A percentile compares a stretch with the other conserved stretches of the same genome.
Conservation (phyloP, 2,113 vertebrate species). For the Salvelinus namaycush region DNA sequence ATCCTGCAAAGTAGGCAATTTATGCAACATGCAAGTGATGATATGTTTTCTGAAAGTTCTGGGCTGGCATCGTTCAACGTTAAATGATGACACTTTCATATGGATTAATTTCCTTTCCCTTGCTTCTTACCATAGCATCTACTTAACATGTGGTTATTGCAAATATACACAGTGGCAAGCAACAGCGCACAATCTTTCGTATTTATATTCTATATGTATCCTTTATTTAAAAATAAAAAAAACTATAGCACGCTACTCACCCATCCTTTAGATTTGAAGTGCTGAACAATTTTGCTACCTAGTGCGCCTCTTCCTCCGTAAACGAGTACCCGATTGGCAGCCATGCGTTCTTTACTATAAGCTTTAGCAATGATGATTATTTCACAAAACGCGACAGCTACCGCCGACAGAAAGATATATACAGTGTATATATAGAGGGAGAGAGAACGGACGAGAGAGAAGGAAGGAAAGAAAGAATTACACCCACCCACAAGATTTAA, state of each 20-base stretch:
- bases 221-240: no score
- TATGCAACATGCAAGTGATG: no score
- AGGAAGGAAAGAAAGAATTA: not conserved
- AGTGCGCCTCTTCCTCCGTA: conserved; percentile 88
- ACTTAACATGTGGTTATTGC: not conserved
- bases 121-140: no score
- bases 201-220: not conserved
- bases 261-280: conserved; percentile 85
- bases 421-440: no score
- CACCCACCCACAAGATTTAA: no score
- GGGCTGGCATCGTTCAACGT: no score
- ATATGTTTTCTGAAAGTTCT: no score
- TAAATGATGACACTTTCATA: no score
- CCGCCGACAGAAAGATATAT: not conserved
- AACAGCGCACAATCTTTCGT: not conserved
- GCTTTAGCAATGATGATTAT: not conserved
- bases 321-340: conserved; percentile 79
- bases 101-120: no score
- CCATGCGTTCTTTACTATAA: conserved; percentile 45
- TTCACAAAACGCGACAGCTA: not conserved
- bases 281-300: conserved; percentile 83
- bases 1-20: no score
- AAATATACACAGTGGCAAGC: not conserved
- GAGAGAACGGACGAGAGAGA: conserved; percentile 5
- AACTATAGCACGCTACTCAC: conserved; percentile 64